phyloP scores from a whole-genome alignment of 2,113 vertebrate species.

The Gallinago undulata region DNA sequence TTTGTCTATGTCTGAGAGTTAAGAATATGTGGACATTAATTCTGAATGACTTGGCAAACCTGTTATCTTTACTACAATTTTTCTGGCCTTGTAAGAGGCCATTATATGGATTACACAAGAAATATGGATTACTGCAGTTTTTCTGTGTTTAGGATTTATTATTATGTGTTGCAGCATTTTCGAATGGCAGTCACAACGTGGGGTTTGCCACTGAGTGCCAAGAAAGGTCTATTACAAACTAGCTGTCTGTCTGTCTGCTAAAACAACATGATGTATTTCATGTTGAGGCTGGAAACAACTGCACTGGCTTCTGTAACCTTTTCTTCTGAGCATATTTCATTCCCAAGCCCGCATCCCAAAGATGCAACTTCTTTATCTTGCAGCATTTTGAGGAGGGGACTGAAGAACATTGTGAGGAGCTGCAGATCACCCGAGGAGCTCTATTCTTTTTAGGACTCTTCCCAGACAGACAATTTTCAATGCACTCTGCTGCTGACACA shows the following conservation, averaged over 20 bases:
- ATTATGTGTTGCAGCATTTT: not conserved
- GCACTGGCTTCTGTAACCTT: not conserved
- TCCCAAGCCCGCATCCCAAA: not conserved
- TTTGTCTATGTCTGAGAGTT: not conserved
- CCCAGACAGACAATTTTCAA: not conserved
- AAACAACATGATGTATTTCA: not conserved
- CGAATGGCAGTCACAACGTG: not conserved
- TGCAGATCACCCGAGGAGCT: not conserved
- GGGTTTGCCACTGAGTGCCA: not conserved
- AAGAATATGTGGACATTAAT: not conserved
- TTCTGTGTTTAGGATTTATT: not conserved
- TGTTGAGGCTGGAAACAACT: not conserved
- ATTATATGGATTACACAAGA: not conserved
- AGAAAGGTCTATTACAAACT: not conserved
- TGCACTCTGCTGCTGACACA: not conserved
- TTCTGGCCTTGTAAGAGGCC: not conserved
- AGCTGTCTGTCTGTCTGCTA: not conserved
- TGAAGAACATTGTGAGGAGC: not conserved
- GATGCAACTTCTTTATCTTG: not conserved
- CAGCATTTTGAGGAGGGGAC: not conserved
- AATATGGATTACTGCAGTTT: not conserved
- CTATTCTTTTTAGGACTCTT: not conserved
- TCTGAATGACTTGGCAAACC: not conserved
- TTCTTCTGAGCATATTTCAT: not conserved
- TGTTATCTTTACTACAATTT: not conserved